Evolutionary conservation across 2,888 invertebrate species (phyloP).

Genomic region (Neoaliturus tenellus): DNA sequence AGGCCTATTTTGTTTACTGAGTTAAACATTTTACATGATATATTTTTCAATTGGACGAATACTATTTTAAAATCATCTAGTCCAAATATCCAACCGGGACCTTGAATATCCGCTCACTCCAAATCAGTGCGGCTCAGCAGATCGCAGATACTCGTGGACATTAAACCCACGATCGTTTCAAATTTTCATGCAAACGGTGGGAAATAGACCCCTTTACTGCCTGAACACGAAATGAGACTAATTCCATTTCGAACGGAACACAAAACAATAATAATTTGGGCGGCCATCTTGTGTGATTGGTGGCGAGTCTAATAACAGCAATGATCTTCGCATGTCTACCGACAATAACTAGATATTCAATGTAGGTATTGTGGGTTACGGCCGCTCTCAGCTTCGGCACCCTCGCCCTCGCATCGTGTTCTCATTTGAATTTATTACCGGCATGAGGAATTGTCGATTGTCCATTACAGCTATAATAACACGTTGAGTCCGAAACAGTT

Average conservation of each 20-base stretch:
- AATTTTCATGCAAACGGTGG: conserved; percentile 17
- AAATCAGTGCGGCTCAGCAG: neutral
- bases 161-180: neutral
- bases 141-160: neutral
- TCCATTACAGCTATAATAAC: conserved; percentile 11
- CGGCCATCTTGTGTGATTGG: conserved; percentile 45
- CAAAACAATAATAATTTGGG: conserved; percentile 44
- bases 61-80: no score
- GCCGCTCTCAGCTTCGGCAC: neutral
- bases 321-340: conserved; percentile 18
- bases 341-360: conserved; percentile 37
- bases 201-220: conserved; percentile 9
- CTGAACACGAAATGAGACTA: conserved; percentile 26
- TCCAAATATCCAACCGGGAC: no score
- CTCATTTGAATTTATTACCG: conserved; percentile 4
- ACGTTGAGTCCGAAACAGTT: neutral
- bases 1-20: no score
- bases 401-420: conserved; percentile 20
- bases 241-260: conserved; percentile 21
- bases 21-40: no score
- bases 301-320: conserved; percentile 42
- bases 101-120: no score
- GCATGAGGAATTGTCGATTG: neutral
- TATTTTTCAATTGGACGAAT: no score
- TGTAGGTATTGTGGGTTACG: conserved; percentile 21